Conservation (phyloP, 2,888 invertebrate species). For the Hermaeophaga mercurialis region DNA sequence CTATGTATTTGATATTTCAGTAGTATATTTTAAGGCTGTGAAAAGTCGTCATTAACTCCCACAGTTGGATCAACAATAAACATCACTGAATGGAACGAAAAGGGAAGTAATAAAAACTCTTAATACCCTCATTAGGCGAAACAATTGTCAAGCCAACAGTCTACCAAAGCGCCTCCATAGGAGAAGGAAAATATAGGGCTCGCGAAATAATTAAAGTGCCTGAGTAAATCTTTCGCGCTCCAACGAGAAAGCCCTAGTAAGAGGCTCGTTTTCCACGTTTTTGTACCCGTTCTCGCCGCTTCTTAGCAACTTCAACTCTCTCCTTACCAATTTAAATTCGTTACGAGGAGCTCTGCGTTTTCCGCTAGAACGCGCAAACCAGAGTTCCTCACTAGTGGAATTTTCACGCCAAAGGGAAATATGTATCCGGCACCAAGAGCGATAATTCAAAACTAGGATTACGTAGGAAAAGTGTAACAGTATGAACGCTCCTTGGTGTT, state of each 20-base stretch:
- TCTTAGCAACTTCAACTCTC: background rate
- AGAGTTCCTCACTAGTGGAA: background rate
- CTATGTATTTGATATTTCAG: too few species aligned
- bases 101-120: background rate
- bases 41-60: too few species aligned
- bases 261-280: slow-evolving; percentile 1
- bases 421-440: background rate
- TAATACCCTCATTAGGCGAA: background rate
- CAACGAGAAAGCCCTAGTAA: background rate
- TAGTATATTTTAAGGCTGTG: too few species aligned
- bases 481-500: too few species aligned
- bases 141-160: background rate
- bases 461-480: too few species aligned
- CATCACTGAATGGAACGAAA: background rate
- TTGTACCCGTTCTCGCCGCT: too few species aligned
- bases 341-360: background rate
- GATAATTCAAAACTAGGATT: too few species aligned
- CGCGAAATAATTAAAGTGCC: background rate
- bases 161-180: background rate
- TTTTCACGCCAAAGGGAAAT: background rate
- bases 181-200: background rate
- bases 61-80: too few species aligned
- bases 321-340: slow-evolving; percentile 1
- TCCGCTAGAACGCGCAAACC: background rate
- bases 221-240: background rate